phyloP scores from a whole-genome alignment of 2,113 vertebrate genomes.

The Peromyscus maniculatus region DNA sequence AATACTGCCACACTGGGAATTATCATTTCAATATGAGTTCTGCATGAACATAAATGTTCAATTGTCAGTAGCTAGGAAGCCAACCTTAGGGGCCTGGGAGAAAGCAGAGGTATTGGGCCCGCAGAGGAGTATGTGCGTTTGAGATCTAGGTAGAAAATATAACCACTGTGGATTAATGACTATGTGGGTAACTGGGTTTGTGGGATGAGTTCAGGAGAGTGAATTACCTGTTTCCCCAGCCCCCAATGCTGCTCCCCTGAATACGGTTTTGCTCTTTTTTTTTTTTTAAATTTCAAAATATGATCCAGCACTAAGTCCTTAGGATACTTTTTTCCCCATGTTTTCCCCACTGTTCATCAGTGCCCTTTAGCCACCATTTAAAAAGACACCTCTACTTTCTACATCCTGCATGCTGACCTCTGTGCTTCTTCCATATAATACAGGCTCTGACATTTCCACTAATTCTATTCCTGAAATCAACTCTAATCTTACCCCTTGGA shows the following conservation, averaged over 20 bases:
- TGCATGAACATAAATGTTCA: neutral
- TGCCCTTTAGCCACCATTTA: neutral
- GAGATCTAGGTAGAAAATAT: neutral
- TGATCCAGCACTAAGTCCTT: neutral
- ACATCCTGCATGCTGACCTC: neutral
- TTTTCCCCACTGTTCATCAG: neutral
- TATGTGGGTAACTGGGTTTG: neutral
- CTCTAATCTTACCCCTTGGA: neutral
- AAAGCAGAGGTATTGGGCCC: neutral
- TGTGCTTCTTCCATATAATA: accelerated
- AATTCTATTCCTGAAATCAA: neutral
- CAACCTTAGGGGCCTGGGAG: neutral
- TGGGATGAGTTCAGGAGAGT: neutral
- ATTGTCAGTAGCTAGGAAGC: neutral
- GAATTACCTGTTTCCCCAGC: neutral
- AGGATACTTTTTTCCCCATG: neutral
- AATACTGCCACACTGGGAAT: neutral
- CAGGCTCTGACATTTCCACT: neutral
- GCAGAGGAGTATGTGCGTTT: neutral
- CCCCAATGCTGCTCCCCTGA: neutral
- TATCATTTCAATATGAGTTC: neutral
- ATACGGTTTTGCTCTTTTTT: neutral
- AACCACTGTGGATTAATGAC: neutral
- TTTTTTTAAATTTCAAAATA: neutral
- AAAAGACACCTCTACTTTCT: accelerated